Evolutionary conservation across 2,888 invertebrate species (phyloP).

Genomic region (Pristionchus maxplancki): DNA sequence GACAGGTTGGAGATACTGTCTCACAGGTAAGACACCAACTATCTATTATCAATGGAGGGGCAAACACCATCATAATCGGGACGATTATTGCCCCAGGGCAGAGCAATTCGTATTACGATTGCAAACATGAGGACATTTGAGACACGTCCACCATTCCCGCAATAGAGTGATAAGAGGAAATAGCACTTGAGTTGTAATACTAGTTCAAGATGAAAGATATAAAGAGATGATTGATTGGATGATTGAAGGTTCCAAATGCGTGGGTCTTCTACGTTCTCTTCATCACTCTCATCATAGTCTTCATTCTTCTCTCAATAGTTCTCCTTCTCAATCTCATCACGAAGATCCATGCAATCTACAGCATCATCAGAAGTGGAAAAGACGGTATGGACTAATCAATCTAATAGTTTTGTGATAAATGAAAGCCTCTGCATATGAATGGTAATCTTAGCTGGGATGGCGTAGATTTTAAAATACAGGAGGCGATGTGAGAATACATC

Average conservation of each 20-base stretch:
- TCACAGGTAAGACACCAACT: constrained; percentile 62
- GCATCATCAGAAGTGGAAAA: constrained; percentile 59
- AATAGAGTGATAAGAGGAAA: neutral
- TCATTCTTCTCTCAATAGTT: constrained; percentile 72
- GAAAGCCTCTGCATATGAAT: no score
- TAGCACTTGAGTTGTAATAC: neutral
- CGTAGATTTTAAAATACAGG: neutral
- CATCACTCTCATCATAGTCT: constrained; percentile 74
- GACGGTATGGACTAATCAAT: constrained; percentile 65
- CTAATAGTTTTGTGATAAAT: neutral
- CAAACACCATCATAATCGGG: neutral
- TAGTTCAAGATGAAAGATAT: neutral
- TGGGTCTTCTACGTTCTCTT: constrained; percentile 77
- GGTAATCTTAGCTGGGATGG: neutral
- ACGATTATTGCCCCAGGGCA: neutral
- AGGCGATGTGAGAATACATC: neutral
- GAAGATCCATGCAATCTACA: constrained; percentile 67
- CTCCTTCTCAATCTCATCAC: constrained; percentile 72
- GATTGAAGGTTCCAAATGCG: constrained; percentile 71
- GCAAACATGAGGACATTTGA: constrained; percentile 21
- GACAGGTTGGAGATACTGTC: constrained; percentile 74
- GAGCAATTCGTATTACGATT: neutral
- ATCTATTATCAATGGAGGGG: neutral
- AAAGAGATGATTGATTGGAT: no score
- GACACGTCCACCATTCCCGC: neutral